Percentiles rank a stretch among this genome's conserved stretches.
Evolutionary conservation across 2,113 vertebrate species (phyloP).

Genomic region (Barnardius zonarius): DNA sequence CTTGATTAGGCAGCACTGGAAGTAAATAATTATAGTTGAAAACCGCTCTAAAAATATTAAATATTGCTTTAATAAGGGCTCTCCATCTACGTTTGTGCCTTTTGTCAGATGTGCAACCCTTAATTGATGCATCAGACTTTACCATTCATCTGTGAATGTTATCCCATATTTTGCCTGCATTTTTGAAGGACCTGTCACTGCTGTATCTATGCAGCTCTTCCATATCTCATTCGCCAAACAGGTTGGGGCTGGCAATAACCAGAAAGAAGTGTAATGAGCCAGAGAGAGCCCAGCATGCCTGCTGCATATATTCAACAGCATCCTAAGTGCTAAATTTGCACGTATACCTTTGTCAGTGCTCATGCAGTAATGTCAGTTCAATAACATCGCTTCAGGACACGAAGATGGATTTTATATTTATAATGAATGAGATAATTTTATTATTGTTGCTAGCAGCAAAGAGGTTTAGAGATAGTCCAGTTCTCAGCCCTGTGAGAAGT

Average conservation of each 20-base stretch:
- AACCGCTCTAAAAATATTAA: background rate
- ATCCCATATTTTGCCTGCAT: background rate
- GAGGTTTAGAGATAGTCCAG: background rate
- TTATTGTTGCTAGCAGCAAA: constrained; percentile 29
- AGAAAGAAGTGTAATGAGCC: constrained; percentile 1
- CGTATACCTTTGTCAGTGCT: background rate
- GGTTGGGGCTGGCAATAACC: background rate
- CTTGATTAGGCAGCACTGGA: background rate
- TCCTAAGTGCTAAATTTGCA: background rate
- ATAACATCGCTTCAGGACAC: constrained; percentile 3
- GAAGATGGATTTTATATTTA: constrained; percentile 9
- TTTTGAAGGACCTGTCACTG: background rate
- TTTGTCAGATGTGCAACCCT: background rate
- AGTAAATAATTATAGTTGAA: background rate
- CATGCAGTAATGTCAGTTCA: background rate
- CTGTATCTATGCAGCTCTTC: background rate
- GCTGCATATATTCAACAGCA: background rate
- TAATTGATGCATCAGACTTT: background rate
- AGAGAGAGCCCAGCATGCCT: background rate
- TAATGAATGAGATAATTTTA: constrained; percentile 40
- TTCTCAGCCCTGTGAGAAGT: background rate
- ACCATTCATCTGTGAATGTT: background rate
- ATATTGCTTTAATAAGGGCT: constrained; percentile 19
- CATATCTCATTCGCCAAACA: background rate
- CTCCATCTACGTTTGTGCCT: background rate